Percentiles rank a stretch among this genome's conserved stretches.
Evolutionary conservation across 92 coral and sea anemone genomes (phyloP).

Genomic region (Porites evermanni): DNA sequence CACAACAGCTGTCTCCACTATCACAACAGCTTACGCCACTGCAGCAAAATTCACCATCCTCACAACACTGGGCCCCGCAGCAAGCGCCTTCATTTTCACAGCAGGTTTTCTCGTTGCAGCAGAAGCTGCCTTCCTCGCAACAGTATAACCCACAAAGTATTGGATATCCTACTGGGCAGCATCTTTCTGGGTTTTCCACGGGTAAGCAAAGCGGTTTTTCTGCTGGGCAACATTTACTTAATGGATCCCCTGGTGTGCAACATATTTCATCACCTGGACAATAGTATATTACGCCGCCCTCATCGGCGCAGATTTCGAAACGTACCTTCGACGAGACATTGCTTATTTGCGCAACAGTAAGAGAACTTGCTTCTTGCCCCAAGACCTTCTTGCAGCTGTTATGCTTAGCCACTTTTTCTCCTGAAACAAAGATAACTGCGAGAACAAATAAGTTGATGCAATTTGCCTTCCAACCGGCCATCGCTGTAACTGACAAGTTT

Average conservation of each 20-base stretch:
- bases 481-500: background rate
- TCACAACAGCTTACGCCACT: background rate
- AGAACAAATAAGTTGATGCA: background rate
- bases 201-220: slow-evolving; percentile 16
- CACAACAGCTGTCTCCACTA: background rate
- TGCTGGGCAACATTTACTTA: slow-evolving; percentile 26
- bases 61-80: background rate
- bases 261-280: slow-evolving; percentile 22
- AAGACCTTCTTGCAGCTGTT: slow-evolving; percentile 4
- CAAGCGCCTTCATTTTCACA: background rate
- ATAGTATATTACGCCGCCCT: background rate
- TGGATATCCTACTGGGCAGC: slow-evolving; percentile 31
- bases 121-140: slow-evolving; percentile 19
- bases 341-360: background rate
- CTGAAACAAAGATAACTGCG: background rate
- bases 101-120: slow-evolving; percentile 11
- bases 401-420: background rate
- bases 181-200: background rate
- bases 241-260: slow-evolving; percentile 5
- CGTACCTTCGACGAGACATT: background rate
- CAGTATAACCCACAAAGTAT: slow-evolving; percentile 16
- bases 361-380: background rate
- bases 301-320: background rate
- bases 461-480: background rate
- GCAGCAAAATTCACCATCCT: background rate